phyloP scores from a whole-genome alignment of 2,888 invertebrate genomes.

The Sarcophaga rosellei region DNA sequence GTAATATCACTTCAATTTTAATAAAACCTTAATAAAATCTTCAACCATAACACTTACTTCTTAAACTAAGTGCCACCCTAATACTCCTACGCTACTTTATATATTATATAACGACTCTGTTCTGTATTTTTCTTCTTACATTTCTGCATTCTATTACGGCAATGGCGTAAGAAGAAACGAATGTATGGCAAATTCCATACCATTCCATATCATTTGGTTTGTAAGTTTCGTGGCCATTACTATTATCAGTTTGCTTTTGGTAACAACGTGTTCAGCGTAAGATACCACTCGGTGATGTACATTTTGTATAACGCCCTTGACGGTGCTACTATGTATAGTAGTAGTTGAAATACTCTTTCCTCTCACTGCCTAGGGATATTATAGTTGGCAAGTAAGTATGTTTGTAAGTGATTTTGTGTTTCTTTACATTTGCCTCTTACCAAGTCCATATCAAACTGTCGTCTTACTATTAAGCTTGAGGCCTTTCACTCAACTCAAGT shows the following conservation, averaged over 20 bases:
- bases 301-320: slow-evolving; percentile 33
- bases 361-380: neutral
- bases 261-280: slow-evolving; percentile 50
- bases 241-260: slow-evolving; percentile 57
- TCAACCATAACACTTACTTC: neutral
- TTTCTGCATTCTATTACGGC: neutral
- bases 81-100: neutral
- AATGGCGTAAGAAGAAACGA: neutral
- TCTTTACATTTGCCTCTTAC: slow-evolving; percentile 30
- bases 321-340: slow-evolving; percentile 26
- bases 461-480: slow-evolving; percentile 62
- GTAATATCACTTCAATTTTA: too few relatives aligned
- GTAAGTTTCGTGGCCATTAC: slow-evolving; percentile 58
- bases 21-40: neutral
- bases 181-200: neutral
- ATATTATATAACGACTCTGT: too few relatives aligned
- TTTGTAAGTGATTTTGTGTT: slow-evolving; percentile 1
- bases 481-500: slow-evolving; percentile 63
- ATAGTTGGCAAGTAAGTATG: neutral
- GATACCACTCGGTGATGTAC: slow-evolving; percentile 4
- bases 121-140: neutral
- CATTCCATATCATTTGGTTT: neutral
- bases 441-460: slow-evolving; percentile 60
- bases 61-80: neutral
- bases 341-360: slow-evolving; percentile 9